These are phyloP conservation scores for Peromyscus nudipes DNA, from an alignment of 2,797 vertebrate species.

Conservation along the genomic window DNA sequence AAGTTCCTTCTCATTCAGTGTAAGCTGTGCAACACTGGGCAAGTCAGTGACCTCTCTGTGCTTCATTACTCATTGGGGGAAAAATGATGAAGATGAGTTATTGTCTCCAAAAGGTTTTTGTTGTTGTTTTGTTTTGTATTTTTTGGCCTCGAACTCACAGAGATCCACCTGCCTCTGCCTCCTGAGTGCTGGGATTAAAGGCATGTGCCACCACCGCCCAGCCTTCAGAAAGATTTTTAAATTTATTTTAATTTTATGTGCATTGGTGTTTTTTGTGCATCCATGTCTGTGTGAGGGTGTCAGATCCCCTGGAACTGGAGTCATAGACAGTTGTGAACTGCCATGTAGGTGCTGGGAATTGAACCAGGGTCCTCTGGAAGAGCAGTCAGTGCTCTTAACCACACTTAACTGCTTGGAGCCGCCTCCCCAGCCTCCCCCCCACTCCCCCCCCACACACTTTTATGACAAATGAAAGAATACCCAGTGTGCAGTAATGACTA, in stretches of 20 bases:
- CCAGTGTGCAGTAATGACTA: background rate
- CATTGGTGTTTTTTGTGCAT: background rate
- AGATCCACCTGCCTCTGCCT: too few species aligned
- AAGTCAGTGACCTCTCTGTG: background rate
- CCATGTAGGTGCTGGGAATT: background rate
- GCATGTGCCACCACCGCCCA: too few species aligned
- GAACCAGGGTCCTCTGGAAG: background rate
- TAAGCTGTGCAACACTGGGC: constrained; percentile 7
- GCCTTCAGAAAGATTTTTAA: background rate
- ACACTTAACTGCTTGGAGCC: background rate
- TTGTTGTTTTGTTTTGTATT: background rate
- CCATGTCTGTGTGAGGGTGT: background rate
- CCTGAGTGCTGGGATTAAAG: too few species aligned
- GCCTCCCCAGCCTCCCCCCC: background rate
- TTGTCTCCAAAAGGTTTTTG: background rate
- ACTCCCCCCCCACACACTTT: background rate
- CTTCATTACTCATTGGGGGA: constrained; percentile 4
- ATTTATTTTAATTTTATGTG: background rate
- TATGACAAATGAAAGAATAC: constrained; percentile 23
- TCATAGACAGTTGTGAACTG: background rate
- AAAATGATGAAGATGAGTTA: background rate
- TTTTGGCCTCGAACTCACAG: too few species aligned
- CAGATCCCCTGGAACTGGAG: background rate
- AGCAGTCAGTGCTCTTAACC: background rate
- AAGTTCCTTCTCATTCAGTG: background rate